Percentiles rank a stretch among this genome's conserved stretches.
Conservation (phyloP, 2,113 vertebrate species). For the Heloderma charlesbogerti region DNA sequence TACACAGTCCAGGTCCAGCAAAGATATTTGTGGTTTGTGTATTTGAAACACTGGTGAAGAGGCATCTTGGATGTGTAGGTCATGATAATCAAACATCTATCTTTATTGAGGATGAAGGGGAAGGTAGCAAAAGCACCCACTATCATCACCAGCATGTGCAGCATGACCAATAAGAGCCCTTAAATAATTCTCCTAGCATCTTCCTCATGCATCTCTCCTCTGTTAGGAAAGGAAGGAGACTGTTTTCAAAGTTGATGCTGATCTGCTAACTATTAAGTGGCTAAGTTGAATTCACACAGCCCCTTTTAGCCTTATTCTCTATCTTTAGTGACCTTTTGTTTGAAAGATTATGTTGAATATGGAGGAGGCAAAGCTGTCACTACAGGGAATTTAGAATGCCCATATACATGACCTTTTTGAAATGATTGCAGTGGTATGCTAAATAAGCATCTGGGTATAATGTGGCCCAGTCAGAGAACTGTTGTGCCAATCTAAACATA, state of each 20-base stretch:
- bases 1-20: neutral
- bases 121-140: too few relatives aligned
- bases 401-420: neutral
- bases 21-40: neutral
- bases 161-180: neutral
- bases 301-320: neutral
- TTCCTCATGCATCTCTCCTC: neutral
- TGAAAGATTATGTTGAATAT: constrained; percentile 8
- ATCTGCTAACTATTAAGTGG: neutral
- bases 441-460: neutral
- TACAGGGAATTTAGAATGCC: neutral
- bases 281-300: neutral
- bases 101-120: neutral
- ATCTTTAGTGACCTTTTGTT: neutral
- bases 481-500: neutral
- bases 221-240: neutral
- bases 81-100: neutral
- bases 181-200: neutral
- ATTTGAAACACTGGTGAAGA: neutral
- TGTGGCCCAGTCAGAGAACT: neutral
- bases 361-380: neutral
- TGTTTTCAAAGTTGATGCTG: neutral
- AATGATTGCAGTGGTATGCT: neutral
- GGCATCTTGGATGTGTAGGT: neutral
- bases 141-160: neutral